A percentile compares a stretch with the other conserved stretches of the same genome.
These are phyloP conservation scores for Girardinus metallicus DNA, from an alignment of 2,797 vertebrate species.

Conservation along the genomic window DNA sequence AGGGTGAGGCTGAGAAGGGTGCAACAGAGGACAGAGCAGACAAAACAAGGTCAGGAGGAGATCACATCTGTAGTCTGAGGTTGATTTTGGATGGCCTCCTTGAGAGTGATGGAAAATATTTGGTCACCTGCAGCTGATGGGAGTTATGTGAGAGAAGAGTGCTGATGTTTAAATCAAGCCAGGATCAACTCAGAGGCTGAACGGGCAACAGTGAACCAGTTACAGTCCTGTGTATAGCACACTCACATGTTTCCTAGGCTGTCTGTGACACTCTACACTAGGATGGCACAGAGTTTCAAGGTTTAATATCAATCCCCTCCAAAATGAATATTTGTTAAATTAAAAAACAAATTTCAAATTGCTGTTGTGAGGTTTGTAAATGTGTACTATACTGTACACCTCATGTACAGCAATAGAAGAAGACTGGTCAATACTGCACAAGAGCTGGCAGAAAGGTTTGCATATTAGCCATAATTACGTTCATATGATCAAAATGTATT, in stretches of 20 bases:
- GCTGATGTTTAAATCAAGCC: conserved; percentile 40
- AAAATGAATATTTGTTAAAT: conserved; percentile 43
- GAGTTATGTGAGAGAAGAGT: conserved; percentile 34
- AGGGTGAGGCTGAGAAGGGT: conserved; percentile 78
- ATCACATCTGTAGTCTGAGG: conserved; percentile 58
- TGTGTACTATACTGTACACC: conserved; percentile 23
- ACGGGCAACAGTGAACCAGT: conserved; percentile 56
- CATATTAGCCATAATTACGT: conserved; percentile 76
- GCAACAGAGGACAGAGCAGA: conserved; percentile 67
- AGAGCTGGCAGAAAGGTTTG: conserved; percentile 64
- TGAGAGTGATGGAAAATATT: conserved; percentile 65
- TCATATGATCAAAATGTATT: conserved; percentile 71
- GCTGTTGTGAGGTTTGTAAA: conserved; percentile 37
- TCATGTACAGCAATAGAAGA: conserved; percentile 60
- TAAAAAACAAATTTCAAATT: conserved; percentile 53
- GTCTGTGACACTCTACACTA: conserved; percentile 35
- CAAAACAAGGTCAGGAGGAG: conserved; percentile 66
- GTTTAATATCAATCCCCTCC: conserved; percentile 24
- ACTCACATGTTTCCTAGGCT: conserved; percentile 41
- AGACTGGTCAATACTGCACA: conserved; percentile 73
- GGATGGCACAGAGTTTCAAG: conserved; percentile 34
- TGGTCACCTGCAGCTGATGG: conserved; percentile 45
- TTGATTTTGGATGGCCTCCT: conserved; percentile 57
- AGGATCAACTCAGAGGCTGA: conserved; percentile 32
- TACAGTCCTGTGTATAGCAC: conserved; percentile 53